These are phyloP conservation scores for Chelonoidis abingdonii DNA, from an alignment of 2,113 vertebrate genomes.

Conservation along the genomic window DNA sequence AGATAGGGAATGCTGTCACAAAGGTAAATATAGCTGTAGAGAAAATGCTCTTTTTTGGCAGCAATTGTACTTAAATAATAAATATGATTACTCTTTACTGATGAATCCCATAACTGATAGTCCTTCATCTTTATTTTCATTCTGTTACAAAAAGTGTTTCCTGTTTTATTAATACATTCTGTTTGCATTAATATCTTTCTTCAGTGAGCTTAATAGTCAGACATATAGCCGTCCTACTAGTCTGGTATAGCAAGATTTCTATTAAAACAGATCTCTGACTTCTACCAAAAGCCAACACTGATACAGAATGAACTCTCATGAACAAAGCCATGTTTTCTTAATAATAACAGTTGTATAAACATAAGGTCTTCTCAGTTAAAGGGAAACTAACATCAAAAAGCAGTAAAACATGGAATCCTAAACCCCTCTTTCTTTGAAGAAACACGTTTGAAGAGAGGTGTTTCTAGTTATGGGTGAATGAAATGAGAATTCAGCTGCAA, in stretches of 20 bases:
- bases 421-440: slow-evolving; percentile 86
- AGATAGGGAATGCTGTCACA: accelerated
- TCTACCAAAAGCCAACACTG: slow-evolving; percentile 73
- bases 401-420: slow-evolving; percentile 88
- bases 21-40: accelerated
- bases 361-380: slow-evolving; percentile 88
- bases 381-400: slow-evolving; percentile 92
- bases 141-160: not conserved
- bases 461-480: slow-evolving; percentile 91
- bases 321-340: slow-evolving; percentile 86
- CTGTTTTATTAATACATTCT: slow-evolving; percentile 5
- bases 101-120: not conserved
- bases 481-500: slow-evolving; percentile 89
- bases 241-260: slow-evolving; percentile 45
- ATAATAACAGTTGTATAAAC: slow-evolving; percentile 94
- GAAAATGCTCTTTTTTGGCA: not conserved
- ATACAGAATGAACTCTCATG: slow-evolving; percentile 77
- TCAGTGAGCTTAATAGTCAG: slow-evolving; percentile 32
- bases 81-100: not conserved
- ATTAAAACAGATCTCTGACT: slow-evolving; percentile 66
- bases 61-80: not conserved
- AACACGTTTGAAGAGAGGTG: slow-evolving; percentile 88
- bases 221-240: slow-evolving; percentile 41
- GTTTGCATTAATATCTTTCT: slow-evolving; percentile 31
- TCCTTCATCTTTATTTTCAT: slow-evolving; percentile 8